Conservation (phyloP, 2,888 invertebrate genomes). For the Seira musarum region DNA sequence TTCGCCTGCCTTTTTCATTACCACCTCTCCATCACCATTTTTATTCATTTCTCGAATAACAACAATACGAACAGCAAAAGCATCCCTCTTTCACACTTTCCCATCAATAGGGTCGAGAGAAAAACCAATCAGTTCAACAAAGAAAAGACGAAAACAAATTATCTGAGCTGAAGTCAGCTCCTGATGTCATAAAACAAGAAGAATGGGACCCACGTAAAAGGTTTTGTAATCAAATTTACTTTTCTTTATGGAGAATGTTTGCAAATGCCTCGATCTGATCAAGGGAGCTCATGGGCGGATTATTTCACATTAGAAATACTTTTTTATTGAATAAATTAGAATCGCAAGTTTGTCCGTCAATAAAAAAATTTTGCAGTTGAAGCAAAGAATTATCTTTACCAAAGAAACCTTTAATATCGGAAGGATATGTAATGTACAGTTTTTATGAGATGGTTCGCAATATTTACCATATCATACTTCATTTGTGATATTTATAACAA, state of each 20-base stretch:
- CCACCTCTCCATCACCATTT: neutral
- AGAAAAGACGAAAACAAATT: neutral
- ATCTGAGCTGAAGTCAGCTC: neutral
- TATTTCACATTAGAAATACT: no score
- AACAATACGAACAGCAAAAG: neutral
- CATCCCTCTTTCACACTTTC: constrained; percentile 25
- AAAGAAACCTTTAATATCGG: no score
- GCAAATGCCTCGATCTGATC: no score
- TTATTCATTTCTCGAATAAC: neutral
- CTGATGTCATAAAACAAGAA: neutral
- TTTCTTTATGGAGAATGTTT: neutral
- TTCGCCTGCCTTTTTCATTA: constrained; percentile 30
- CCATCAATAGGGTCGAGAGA: constrained; percentile 26
- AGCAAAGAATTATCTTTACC: no score
- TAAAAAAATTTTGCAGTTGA: no score
- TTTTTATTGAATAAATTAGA: no score
- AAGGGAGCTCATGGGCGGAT: no score
- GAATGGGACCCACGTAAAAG: neutral
- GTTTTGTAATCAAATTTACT: constrained; percentile 13
- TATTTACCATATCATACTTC: no score
- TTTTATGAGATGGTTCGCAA: no score
- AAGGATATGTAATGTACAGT: no score
- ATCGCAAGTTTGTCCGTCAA: no score
- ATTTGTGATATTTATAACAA: no score
- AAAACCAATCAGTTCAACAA: constrained; percentile 46